Percentiles rank a stretch among this genome's conserved stretches.
Conservation (phyloP, 2,113 vertebrate species). For the Lophochroa leadbeateri region DNA sequence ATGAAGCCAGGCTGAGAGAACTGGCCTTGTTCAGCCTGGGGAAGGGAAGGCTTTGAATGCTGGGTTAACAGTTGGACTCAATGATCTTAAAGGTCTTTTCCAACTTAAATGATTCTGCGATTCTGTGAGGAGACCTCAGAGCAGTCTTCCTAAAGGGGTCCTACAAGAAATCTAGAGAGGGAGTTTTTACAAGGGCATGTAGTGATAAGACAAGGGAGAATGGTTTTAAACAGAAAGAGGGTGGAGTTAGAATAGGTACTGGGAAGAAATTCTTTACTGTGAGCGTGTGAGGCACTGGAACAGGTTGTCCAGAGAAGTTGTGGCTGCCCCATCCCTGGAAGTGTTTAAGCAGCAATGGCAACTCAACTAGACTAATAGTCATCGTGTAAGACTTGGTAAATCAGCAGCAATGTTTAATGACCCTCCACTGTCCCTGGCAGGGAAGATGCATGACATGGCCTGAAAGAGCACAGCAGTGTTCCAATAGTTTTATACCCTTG, state of each 20-base stretch:
- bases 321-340: not conserved
- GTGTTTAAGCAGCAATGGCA: not conserved
- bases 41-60: not conserved
- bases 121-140: not conserved
- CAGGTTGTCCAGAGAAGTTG: not conserved
- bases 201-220: not conserved
- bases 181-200: not conserved
- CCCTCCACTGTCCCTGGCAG: rapidly evolving
- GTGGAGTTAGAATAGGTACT: not conserved
- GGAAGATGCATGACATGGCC: not conserved
- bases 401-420: not conserved
- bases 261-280: not conserved
- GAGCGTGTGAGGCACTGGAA: not conserved
- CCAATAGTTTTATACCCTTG: not conserved
- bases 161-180: not conserved
- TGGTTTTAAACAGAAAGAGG: not conserved
- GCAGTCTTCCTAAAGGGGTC: not conserved
- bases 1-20: not conserved
- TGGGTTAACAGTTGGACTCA: no score
- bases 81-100: no score
- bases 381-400: not conserved
- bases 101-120: no score
- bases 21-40: not conserved
- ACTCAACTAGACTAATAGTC: not conserved
- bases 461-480: rapidly evolving